Evolutionary conservation across 1,140 invertebrate genomes (phyloP), one percentile per base, ranked within the genome.

Genomic region (Armadillidium nasatum): DNA sequence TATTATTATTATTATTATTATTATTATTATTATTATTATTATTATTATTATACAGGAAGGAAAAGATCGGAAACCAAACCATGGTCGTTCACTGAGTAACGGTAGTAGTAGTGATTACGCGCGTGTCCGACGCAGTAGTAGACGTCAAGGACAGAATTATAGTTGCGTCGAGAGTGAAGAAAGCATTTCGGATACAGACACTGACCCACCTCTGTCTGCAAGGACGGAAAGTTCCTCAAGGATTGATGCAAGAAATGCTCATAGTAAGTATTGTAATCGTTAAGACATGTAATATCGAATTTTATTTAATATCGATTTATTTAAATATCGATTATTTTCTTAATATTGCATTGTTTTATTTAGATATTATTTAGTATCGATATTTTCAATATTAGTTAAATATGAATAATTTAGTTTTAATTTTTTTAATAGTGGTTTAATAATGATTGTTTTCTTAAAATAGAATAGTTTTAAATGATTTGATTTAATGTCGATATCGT

Each of bases 11-110:
- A 68, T 19, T 68, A n/a, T 68, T n/a, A 68, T 22, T 9, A 33
- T 44, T 13, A 33, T 43, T n/a, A 10, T 43, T 71, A 71, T 43
- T 71, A 33, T 71, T 43, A 71, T 71, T 23, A 43, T 71, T 23
- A 71, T 71, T 23, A 23, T 71, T 71, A 71, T 13, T 71, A 43
- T 0, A 60, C 50, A 60, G 50, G 50, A 60, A 15, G 50, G 11
- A 60, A 60, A 15, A 19, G 50, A 60, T 3, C 1, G 50, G 50
- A 60, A 60, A 60, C 2, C 50, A 1, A 60, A 60, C 7, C 50
- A 60, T 19, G 50, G 50, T 60, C 50, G 50, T 15, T 60, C 50
- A 1, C 50, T 60, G 50, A 60, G 50, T 7, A 60, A 19, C 50
- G 50, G 50, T 4, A 60, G 50, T 7, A 19, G 50, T 15, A 60